Conservation (phyloP, 2,888 invertebrate species). For the Acrocera orbiculus region DNA sequence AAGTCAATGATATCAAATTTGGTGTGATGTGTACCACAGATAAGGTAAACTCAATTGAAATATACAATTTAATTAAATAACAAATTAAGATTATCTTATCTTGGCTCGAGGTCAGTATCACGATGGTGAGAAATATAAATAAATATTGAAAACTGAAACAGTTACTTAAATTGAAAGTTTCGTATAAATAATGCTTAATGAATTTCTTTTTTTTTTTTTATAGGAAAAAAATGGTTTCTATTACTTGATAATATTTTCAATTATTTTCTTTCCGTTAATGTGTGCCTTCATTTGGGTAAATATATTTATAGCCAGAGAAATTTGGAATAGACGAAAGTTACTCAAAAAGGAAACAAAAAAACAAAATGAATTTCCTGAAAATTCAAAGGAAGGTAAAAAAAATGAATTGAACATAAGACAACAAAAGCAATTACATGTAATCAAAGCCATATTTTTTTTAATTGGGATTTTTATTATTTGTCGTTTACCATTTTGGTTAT, state of each 20-base stretch:
- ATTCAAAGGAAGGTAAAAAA: too few relatives aligned
- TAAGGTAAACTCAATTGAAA: slow-evolving; percentile 16
- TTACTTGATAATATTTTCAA: slow-evolving; percentile 21
- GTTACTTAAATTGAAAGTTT: too few relatives aligned
- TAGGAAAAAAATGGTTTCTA: slow-evolving; percentile 20
- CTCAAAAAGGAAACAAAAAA: background rate
- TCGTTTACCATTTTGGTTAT: slow-evolving; percentile 37
- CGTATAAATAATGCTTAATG: too few relatives aligned
- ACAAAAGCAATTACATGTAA: slow-evolving; percentile 40
- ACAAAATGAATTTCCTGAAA: slow-evolving; percentile 5
- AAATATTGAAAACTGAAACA: too few relatives aligned
- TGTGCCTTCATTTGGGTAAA: slow-evolving; percentile 35
- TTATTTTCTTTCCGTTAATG: slow-evolving; percentile 34
- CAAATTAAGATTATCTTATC: too few relatives aligned
- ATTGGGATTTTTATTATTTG: slow-evolving; percentile 37
- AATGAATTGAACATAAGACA: too few relatives aligned
- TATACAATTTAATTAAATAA: too few relatives aligned
- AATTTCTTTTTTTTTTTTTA: slow-evolving; percentile 6
- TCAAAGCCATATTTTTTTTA: slow-evolving; percentile 36
- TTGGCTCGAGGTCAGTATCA: too few relatives aligned
- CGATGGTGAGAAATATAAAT: too few relatives aligned
- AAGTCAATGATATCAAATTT: slow-evolving; percentile 11
- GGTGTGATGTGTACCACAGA: slow-evolving; percentile 21
- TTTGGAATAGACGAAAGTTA: slow-evolving; percentile 32
- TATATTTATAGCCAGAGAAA: slow-evolving; percentile 32